Base-by-base conservation (phyloP, 2,797 vertebrate genomes). In the Channa striata region DNA sequence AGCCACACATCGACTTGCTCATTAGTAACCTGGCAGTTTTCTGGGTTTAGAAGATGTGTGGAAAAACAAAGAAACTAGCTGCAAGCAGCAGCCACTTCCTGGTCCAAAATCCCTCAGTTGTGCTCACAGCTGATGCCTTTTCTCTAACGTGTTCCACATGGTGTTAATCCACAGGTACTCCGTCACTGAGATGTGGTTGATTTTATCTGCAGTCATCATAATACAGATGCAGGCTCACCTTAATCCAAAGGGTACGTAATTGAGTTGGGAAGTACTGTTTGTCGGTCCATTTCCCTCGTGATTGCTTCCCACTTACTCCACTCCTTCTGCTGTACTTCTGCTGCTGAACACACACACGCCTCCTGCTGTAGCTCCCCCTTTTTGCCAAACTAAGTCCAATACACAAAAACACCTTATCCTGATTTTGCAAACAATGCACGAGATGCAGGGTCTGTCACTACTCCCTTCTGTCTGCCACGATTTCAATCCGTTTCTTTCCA, bases 1-100 rank as follows among this genome's bases (percentile, higher is more conserved):
- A 99, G 94, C 97, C 96, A 91, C 97, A 99, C 98, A 99, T 99
- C 93, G 95, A 96, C 94, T 94, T 95, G 94, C 93, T 97, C 95
- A 96, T 96, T 89, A 91, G 94, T 90, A 92, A 91, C 86, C 88
- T 77, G 81, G 92, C 84, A 68, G 58, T 60, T 43, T 49, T 89
- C 90, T 62, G 57, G 58, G 78, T 50, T 72, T 66, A 54, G 46
- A 74, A 60, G 52, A 59, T 4, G 72, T 59, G 59, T 37, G 23
- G 34, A 30, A n/a, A 21, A 40, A n/a, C 56, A 62, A 51, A 60
- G 25, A 63, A 57, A 61, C 46, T 42, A 21, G 53, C 52, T 43
- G 54, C 47, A 23, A 50, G 63, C 68, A 20, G 49, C 51, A 47
- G 69, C 62, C 52, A 77, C 85, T 86, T 81, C 77, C 74, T 83